Conservation (phyloP, 2,888 invertebrate species). For the Hypolimnas misippus region DNA sequence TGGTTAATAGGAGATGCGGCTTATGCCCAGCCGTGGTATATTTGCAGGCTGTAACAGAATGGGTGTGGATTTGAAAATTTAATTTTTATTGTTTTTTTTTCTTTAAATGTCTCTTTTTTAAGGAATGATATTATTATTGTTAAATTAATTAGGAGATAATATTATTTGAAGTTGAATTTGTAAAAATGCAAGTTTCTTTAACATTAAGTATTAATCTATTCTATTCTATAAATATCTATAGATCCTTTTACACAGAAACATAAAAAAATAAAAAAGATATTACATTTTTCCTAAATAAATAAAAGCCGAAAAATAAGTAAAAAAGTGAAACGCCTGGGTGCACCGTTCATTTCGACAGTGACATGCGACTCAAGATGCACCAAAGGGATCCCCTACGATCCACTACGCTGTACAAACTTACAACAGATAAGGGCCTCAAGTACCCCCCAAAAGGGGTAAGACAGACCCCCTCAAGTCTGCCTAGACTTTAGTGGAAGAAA, state of each 20-base stretch:
- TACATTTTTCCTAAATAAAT: not conserved
- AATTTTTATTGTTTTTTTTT: too few relatives aligned
- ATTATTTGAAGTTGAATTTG: too few relatives aligned
- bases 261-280: not conserved
- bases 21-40: too few relatives aligned
- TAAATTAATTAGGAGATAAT: too few relatives aligned
- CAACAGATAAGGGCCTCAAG: conserved; percentile 81
- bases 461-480: conserved; percentile 72
- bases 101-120: too few relatives aligned
- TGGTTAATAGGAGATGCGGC: too few relatives aligned
- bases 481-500: conserved; percentile 80
- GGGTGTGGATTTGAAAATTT: too few relatives aligned
- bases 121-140: too few relatives aligned
- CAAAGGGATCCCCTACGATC: conserved; percentile 79
- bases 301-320: conserved; percentile 10
- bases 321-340: conserved; percentile 42
- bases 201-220: too few relatives aligned
- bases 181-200: too few relatives aligned
- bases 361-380: conserved; percentile 78
- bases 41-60: too few relatives aligned
- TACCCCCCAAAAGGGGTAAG: conserved; percentile 83
- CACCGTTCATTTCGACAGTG: conserved; percentile 54
- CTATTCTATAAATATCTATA: too few relatives aligned
- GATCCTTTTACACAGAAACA: not conserved
- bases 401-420: conserved; percentile 83